These are phyloP conservation scores for Elephas maximus DNA, from an alignment of 2,113 vertebrate species.

Conservation along the genomic window DNA sequence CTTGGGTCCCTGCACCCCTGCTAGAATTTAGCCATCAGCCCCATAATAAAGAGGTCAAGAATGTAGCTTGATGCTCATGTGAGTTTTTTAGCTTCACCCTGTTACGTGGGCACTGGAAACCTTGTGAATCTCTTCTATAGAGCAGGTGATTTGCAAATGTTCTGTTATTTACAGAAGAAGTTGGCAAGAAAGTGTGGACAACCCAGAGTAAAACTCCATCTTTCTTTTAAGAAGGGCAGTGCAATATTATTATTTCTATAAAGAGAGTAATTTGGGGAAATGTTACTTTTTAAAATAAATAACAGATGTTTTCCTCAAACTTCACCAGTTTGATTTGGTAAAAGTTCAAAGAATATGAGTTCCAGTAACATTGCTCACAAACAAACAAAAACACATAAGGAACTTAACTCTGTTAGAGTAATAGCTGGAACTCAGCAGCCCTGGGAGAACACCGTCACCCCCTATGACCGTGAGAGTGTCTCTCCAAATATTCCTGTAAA, in stretches of 20 bases:
- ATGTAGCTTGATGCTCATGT: background rate
- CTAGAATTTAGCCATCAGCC: constrained; percentile 4
- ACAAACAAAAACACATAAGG: background rate
- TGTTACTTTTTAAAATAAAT: constrained; percentile 5
- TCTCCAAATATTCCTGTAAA: background rate
- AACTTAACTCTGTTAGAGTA: background rate
- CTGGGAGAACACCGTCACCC: background rate
- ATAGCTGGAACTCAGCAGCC: background rate
- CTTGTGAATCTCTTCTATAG: background rate
- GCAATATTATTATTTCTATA: constrained; percentile 39
- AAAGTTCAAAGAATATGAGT: background rate
- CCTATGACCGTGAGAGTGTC: background rate
- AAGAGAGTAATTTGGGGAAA: constrained; percentile 47
- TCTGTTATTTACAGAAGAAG: background rate
- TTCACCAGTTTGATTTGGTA: background rate
- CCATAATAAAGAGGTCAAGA: background rate
- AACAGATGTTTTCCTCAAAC: background rate
- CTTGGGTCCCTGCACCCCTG: background rate
- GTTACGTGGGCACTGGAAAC: background rate
- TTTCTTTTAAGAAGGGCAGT: constrained; percentile 7
- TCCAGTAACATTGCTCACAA: background rate
- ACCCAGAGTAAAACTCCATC: background rate
- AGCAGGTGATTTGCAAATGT: background rate
- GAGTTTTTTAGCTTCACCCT: constrained; percentile 13
- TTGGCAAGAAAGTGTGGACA: constrained; percentile 19